Percentiles rank a stretch among this genome's conserved stretches.
Conservation (phyloP, 1,140 invertebrate species). For the Drosophila equinoxialis region DNA sequence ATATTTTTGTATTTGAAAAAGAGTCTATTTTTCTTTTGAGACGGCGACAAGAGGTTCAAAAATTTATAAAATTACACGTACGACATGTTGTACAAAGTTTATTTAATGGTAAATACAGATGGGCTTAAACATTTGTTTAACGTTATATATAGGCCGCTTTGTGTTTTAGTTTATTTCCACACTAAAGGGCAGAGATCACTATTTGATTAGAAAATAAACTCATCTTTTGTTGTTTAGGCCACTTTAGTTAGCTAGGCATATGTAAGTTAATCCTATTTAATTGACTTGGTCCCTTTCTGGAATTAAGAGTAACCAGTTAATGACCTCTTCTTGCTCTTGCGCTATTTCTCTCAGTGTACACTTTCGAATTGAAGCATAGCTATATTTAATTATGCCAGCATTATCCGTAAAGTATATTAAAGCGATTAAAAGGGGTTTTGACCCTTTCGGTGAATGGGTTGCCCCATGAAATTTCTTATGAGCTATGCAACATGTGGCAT, state of each 20-base stretch:
- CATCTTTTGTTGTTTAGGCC: too few species aligned
- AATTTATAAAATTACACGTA: slow-evolving; percentile 1
- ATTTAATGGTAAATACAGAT: neutral
- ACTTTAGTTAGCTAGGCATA: too few species aligned
- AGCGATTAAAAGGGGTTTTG: neutral
- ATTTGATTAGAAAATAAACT: too few species aligned
- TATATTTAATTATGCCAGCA: neutral
- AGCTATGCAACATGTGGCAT: slow-evolving; percentile 1
- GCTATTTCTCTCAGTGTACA: too few species aligned
- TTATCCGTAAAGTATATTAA: neutral
- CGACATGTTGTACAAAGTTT: neutral
- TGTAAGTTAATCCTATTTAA: too few species aligned
- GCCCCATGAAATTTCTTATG: neutral
- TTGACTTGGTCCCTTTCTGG: too few species aligned
- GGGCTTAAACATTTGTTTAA: too few species aligned
- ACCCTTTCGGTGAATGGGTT: neutral
- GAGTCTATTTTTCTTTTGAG: neutral
- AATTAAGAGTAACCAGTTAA: too few species aligned
- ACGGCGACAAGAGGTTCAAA: neutral
- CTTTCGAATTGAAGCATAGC: neutral
- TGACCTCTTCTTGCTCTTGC: too few species aligned
- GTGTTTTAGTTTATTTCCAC: too few species aligned
- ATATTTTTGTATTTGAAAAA: slow-evolving; percentile 2
- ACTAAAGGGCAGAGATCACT: too few species aligned
- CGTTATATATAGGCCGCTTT: too few species aligned